These are phyloP conservation scores for Gibbula magus DNA, from an alignment of 2,888 invertebrate genomes.

Conservation along the genomic window DNA sequence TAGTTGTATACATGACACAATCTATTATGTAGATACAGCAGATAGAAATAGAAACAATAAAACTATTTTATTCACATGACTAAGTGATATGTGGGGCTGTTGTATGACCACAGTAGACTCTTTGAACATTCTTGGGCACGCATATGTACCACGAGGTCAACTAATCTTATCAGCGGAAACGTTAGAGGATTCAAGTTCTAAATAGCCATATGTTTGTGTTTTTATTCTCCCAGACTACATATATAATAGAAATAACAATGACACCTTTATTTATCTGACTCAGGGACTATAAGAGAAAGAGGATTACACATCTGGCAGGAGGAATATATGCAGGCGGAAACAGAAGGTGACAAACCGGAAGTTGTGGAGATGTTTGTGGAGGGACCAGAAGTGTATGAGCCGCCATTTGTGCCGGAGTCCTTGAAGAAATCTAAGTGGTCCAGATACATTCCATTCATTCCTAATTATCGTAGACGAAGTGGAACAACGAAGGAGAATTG, in stretches of 20 bases:
- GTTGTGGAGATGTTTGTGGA: slow-evolving; percentile 20
- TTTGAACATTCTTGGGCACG: too few relatives aligned
- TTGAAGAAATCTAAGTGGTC: slow-evolving; percentile 30
- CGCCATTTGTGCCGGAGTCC: slow-evolving; percentile 33
- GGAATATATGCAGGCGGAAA: slow-evolving; percentile 5
- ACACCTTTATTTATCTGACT: background rate
- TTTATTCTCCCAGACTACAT: too few relatives aligned
- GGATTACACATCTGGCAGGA: slow-evolving; percentile 31
- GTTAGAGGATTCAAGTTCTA: too few relatives aligned
- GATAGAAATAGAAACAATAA: background rate
- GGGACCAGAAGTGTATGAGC: slow-evolving; percentile 40
- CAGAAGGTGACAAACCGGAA: background rate
- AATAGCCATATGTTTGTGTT: too few relatives aligned
- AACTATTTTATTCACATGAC: too few relatives aligned
- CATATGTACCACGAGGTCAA: too few relatives aligned
- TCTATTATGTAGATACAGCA: too few relatives aligned
- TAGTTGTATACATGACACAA: background rate
- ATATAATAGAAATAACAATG: too few relatives aligned
- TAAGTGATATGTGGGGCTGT: too few relatives aligned
- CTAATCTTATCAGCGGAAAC: too few relatives aligned
- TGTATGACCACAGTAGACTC: too few relatives aligned
- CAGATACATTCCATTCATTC: slow-evolving; percentile 32
- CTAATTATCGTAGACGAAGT: background rate
- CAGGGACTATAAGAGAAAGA: slow-evolving; percentile 41
- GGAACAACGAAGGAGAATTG: too few relatives aligned